Base-by-base conservation (phyloP, 2,113 vertebrate species). In the Orthonyx spaldingii region DNA sequence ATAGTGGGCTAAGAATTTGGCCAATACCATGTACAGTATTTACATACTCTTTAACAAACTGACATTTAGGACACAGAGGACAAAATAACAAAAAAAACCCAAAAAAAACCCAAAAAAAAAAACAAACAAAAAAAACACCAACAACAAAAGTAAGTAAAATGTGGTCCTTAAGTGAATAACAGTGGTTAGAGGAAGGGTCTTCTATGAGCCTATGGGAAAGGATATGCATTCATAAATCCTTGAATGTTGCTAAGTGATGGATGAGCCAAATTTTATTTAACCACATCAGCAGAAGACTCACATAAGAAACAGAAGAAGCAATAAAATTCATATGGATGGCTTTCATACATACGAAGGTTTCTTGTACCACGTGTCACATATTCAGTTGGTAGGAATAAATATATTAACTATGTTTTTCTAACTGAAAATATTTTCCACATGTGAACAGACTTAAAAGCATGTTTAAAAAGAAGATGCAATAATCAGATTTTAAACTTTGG, bases 401-500 rank as follows among this genome's bases (percentile, higher is more conserved):
- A 72, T 50, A 47, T 72, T 84, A 72, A 63, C 52, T 55, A 72
- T 49, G 91, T 78, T 95, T 97, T 97, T 94, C 95, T 87, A 97
- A 94, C 37, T 41, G 60, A 65, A 85, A 95, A 86, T 47, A 81
- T 93, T 97, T 96, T 96, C 92, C 91, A 95, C 84, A 96, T 96
- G 95, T 0, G 5, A 94, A 69, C 70, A 80, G 47, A 94, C 89
- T 93, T 96, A 93, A 96, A 97, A 96, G 92, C 37, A 46, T 1
- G 0, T 93, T 92, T 93, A 65, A 94, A 94, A 94, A 94, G 94
- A 96, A 87, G 89, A 92, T 84, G 87, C 89, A 95, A 91, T 94
- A 96, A 96, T 94, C 78, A 94, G 68, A 94, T 97, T 97, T 96
- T 89, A 95, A 97, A 97, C 94, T 96, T 97, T 69, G 69, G 93